phyloP scores from a whole-genome alignment of 2,888 invertebrate species.

The Caenorhabditis doughertyi region DNA sequence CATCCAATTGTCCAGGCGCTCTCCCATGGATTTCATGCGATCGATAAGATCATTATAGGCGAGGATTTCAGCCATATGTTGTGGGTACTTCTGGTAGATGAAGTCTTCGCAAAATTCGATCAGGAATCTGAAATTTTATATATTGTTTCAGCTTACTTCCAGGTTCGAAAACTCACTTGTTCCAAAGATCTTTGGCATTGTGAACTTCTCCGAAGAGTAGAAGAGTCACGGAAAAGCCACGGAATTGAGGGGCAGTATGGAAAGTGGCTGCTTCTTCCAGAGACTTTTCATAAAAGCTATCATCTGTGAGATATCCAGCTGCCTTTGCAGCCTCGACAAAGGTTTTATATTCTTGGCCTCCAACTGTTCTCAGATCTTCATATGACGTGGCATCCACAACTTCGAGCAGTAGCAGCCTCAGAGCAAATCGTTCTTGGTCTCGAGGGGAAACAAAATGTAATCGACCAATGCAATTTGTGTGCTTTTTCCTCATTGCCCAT shows the following conservation, averaged over 20 bases:
- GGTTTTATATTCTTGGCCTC: slow-evolving; percentile 19
- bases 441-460: slow-evolving; percentile 48
- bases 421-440: slow-evolving; percentile 47
- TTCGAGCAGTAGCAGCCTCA: slow-evolving; percentile 40
- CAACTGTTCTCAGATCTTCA: slow-evolving; percentile 41
- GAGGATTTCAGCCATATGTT: too few species aligned
- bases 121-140: background rate
- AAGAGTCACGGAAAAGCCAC: slow-evolving; percentile 38
- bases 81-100: too few species aligned
- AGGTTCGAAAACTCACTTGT: background rate
- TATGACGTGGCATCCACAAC: slow-evolving; percentile 25
- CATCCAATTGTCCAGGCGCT: too few species aligned
- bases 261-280: slow-evolving; percentile 42
- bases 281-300: slow-evolving; percentile 10
- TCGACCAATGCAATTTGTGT: slow-evolving; percentile 23
- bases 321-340: slow-evolving; percentile 55
- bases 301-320: slow-evolving; percentile 43
- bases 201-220: slow-evolving; percentile 25
- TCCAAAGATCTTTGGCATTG: slow-evolving; percentile 29
- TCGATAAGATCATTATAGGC: too few species aligned
- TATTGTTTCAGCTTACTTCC: background rate
- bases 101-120: too few species aligned
- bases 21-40: too few species aligned
- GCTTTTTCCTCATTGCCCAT: slow-evolving; percentile 18
- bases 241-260: slow-evolving; percentile 20